A percentile compares a stretch with the other conserved stretches of the same genome.
phyloP scores from a whole-genome alignment of 1,140 invertebrate species.

The Caenorhabditis latens region DNA sequence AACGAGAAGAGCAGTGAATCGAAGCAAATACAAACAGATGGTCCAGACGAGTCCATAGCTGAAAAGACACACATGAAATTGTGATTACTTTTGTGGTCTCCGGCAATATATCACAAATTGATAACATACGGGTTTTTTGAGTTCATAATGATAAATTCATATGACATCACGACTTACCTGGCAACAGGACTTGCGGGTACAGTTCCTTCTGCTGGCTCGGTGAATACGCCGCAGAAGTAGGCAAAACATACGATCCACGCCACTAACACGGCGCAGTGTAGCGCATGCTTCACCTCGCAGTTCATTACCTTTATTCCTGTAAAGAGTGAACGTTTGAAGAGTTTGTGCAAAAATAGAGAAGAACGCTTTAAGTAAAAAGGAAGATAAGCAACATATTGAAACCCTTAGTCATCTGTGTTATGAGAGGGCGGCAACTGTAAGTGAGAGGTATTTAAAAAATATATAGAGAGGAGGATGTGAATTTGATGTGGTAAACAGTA shows the following conservation, averaged over 20 bases:
- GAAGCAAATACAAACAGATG: conserved; percentile 85
- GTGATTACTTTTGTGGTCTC: background rate
- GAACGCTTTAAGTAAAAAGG: background rate
- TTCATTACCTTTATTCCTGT: conserved; percentile 63
- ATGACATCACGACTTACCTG: conserved; percentile 11
- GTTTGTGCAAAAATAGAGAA: background rate
- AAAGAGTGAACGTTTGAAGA: background rate
- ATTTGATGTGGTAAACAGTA: conserved; percentile 3
- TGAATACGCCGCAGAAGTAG: conserved; percentile 64
- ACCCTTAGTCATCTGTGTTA: conserved; percentile 34
- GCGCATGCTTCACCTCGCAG: conserved; percentile 65
- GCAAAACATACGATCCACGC: conserved; percentile 62
- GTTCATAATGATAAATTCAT: background rate
- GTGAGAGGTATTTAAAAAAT: background rate
- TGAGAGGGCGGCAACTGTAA: conserved; percentile 3
- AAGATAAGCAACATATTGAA: conserved; percentile 12
- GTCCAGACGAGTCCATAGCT: conserved; percentile 78
- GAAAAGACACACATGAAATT: conserved; percentile 57
- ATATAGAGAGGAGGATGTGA: background rate
- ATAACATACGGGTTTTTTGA: conserved; percentile 4
- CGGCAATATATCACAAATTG: conserved; percentile 3
- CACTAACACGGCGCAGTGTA: conserved; percentile 61
- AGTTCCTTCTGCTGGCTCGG: conserved; percentile 52
- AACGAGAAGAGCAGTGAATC: conserved; percentile 88
- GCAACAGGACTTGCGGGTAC: conserved; percentile 53